Base-by-base conservation (phyloP, 2,888 invertebrate genomes). In the Romanomermis culicivorax region DNA sequence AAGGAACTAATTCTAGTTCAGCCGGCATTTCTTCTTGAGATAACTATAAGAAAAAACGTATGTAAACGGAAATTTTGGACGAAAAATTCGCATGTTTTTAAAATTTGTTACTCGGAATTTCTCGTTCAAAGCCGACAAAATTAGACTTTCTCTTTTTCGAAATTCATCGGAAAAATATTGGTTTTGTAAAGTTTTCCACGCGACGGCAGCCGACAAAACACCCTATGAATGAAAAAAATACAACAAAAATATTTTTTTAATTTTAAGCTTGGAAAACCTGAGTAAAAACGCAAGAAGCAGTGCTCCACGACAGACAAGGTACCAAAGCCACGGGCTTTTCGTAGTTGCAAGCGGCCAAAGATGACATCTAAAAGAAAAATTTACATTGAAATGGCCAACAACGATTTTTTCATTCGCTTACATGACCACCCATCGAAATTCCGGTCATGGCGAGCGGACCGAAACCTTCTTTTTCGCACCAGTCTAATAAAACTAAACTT, bases 371-470 rank as follows among this genome's bases (percentile, higher is more conserved):
- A 55, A 62, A 57, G 51, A 52, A 68, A 55, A 24, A 51, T 49
- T n/a, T n/a, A n/a, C n/a, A n/a, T n/a, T n/a, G n/a, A n/a, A n/a
- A n/a, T n/a, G n/a, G n/a, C n/a, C n/a, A n/a, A n/a, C n/a, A n/a
- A n/a, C n/a, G n/a, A n/a, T n/a, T n/a, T n/a, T n/a, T n/a, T n/a
- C n/a, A n/a, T n/a, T n/a, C n/a, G 17, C 36, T 77, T 73, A 91
- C 91, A 76, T 91, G 89, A 56, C 93, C 93, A 56, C 93, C 93
- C 91, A 95, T 91, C 29, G 93, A 93, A 55, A 93, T 77, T 11
- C 93, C 95, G 29, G 89, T 87, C 54, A 95, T 78, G 52, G 89
- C 91, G 25, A 95, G 76, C 0, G 95, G 93, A 14, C 89, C 88
- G 63, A 82, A 82, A 17, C 89, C 91, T 68, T 84, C 79, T 55